Evolutionary conservation across 2,113 vertebrate genomes (phyloP).

Genomic region (Amblyornis subalaris): DNA sequence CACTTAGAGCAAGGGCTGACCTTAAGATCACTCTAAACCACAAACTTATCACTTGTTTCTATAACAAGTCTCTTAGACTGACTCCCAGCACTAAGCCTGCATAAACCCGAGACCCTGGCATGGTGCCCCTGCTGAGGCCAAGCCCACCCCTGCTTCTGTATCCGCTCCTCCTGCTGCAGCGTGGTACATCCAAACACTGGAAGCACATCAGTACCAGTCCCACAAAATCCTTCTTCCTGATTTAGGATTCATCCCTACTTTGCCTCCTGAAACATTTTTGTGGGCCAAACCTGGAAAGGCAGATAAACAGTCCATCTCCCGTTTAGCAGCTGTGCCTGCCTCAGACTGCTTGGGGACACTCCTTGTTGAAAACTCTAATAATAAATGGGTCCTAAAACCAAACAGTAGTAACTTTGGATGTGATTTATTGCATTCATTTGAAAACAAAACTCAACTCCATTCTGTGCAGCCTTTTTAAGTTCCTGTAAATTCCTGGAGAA

Average conservation of each 20-base stretch:
- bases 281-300: background rate
- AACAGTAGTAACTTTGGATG: background rate
- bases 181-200: background rate
- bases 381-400: background rate
- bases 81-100: background rate
- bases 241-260: background rate
- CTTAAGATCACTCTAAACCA: background rate
- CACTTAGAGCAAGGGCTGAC: background rate
- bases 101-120: background rate
- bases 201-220: background rate
- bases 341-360: background rate
- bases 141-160: background rate
- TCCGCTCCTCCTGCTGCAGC: background rate
- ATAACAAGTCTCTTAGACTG: background rate
- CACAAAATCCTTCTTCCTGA: background rate
- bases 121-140: background rate
- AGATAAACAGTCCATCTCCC: background rate
- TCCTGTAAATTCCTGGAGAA: background rate
- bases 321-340: background rate
- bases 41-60: background rate
- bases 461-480: background rate
- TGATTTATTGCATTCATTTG: background rate
- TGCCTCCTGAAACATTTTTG: background rate
- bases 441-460: background rate
- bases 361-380: background rate